Evolutionary conservation across 2,888 invertebrate genomes (phyloP), one percentile per base, ranked within the genome.

Genomic region (Pheosia tremula): DNA sequence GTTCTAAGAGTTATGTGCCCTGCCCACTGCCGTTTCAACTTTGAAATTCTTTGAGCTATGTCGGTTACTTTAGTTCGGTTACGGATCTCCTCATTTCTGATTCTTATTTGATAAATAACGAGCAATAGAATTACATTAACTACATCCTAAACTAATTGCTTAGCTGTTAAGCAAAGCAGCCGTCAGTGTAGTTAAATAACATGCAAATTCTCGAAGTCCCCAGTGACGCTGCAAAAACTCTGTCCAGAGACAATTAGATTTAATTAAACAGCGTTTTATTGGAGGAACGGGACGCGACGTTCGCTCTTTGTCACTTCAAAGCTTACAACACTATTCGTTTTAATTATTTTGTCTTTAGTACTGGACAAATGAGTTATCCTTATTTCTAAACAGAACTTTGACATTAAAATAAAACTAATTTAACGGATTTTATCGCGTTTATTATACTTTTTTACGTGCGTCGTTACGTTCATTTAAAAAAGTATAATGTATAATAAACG

Each of bases 251-350:
- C 69, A 72, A 75, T 67, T 74, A 81, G 80, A 82, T 84, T 87
- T 86, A 84, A 88, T 88, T 87, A 85, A 87, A 86, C 72, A 68
- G 67, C 70, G 68, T 80, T 82, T 82, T 82, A 83, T 80, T 78
- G 78, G 71, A 78, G 62, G 71, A 75, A 74, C 59, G 47, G 39
- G 61, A 63, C 62, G 58, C 64, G 61, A 66, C 68, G 49, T 57
- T 60, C 47, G 69, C 62, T 61, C 73, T 74, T 68, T 74, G 73
- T 76, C 75, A 55, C 71, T 67, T 67, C 57, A 59, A 58, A 67
- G 63, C 65, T 67, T 67, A 61, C 38, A 39, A 57, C 72, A 77
- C 86, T 83, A 86, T 87, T 85, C 82, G 77, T 87, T 84, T 86
- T 80, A 85, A 87, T 87, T 86, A 85, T 75, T 70, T 68, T 39